Percentiles rank a stretch among this genome's conserved stretches.
These are phyloP conservation scores for Macrophya annulata DNA, from an alignment of 2,888 invertebrate genomes.

Conservation along the genomic window DNA sequence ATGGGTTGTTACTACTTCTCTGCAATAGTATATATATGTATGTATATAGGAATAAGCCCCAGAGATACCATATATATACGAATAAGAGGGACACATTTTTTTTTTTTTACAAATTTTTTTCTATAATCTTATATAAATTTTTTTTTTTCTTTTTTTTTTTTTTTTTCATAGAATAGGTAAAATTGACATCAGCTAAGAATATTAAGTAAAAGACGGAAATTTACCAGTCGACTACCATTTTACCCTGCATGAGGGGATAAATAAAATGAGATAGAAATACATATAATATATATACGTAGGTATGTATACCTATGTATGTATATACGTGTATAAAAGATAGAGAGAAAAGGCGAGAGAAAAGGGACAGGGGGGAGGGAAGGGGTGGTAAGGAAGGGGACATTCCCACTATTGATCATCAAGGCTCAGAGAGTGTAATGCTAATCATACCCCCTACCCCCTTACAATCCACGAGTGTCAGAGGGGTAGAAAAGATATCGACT, in stretches of 20 bases:
- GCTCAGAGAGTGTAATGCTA: constrained; percentile 79
- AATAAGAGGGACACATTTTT: background rate
- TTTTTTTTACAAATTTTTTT: background rate
- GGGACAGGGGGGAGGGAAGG: constrained; percentile 57
- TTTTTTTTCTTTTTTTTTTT: background rate
- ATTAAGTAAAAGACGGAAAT: background rate
- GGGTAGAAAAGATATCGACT: constrained; percentile 77
- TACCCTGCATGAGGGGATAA: background rate
- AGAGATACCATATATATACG: background rate
- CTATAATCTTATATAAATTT: background rate
- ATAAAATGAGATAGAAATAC: background rate
- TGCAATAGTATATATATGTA: background rate
- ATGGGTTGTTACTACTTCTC: constrained; percentile 59
- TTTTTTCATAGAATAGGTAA: background rate
- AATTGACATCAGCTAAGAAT: background rate
- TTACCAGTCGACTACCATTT: background rate
- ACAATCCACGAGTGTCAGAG: constrained; percentile 56
- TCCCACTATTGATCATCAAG: constrained; percentile 80
- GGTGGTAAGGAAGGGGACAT: constrained; percentile 70
- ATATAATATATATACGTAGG: too few relatives aligned
- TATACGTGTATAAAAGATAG: background rate
- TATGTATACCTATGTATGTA: too few relatives aligned
- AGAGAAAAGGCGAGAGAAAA: constrained; percentile 61
- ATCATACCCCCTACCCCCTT: constrained; percentile 75
- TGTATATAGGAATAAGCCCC: background rate